Conservation (phyloP, 2,888 invertebrate genomes). For the Leptinotarsa tumamoca region DNA sequence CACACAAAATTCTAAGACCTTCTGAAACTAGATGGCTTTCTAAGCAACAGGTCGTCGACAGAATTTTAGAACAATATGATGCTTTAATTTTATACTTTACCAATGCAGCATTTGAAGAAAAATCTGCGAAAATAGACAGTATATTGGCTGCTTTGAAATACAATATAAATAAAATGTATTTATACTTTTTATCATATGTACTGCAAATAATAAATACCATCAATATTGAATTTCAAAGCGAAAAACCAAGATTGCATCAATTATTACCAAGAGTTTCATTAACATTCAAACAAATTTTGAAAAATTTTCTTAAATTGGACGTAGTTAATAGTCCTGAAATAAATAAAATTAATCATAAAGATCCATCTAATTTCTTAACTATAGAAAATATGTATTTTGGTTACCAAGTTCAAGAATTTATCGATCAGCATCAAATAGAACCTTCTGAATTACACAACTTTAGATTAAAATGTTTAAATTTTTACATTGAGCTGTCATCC, state of each 20-base stretch:
- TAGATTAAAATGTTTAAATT: slow-evolving; percentile 12
- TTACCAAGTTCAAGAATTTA: slow-evolving; percentile 29
- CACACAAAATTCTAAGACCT: no score
- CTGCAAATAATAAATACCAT: slow-evolving; percentile 29
- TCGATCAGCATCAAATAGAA: slow-evolving; percentile 14
- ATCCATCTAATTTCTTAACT: slow-evolving; percentile 27
- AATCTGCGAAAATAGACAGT: slow-evolving; percentile 12
- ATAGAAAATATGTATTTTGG: slow-evolving; percentile 33
- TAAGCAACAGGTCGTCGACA: slow-evolving; percentile 28
- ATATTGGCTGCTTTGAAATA: slow-evolving; percentile 30
- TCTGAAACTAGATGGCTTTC: neutral
- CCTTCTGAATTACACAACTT: slow-evolving; percentile 26
- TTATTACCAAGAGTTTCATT: slow-evolving; percentile 28
- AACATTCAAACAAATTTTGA: slow-evolving; percentile 30
- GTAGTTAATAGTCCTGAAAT: slow-evolving; percentile 25
- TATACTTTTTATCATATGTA: slow-evolving; percentile 34
- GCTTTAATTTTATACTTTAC: slow-evolving; percentile 35
- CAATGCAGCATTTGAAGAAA: slow-evolving; percentile 29
- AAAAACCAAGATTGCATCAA: slow-evolving; percentile 15
- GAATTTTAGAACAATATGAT: slow-evolving; percentile 37
- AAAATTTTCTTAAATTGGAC: slow-evolving; percentile 26
- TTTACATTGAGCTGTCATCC: no score
- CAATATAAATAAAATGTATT: slow-evolving; percentile 33
- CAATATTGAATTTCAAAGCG: slow-evolving; percentile 31
- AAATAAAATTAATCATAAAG: slow-evolving; percentile 28